Evolutionary conservation across 2,797 vertebrate species (phyloP).

Genomic region (Cryptoprocta ferox): DNA sequence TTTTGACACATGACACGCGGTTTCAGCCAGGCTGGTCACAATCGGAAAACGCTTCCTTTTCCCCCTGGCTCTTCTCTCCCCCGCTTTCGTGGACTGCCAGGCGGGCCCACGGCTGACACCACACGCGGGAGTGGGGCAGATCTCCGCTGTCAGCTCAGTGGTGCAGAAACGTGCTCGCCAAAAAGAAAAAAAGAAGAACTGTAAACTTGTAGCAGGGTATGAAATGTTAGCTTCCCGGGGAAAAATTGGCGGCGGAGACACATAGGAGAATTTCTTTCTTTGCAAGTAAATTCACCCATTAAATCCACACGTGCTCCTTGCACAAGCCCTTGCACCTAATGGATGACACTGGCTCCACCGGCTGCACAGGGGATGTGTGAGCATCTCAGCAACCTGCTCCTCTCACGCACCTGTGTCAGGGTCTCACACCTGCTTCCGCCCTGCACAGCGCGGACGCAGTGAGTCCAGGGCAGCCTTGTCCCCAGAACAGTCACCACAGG

Average conservation of each 20-base stretch:
- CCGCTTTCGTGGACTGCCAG: neutral
- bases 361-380: too few relatives aligned
- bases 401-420: neutral
- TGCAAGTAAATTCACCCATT: neutral
- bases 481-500: rapidly evolving
- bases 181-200: neutral
- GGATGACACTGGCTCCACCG: too few relatives aligned
- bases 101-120: conserved; percentile 31
- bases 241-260: conserved; percentile 28
- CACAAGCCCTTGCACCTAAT: neutral
- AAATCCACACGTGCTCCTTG: neutral
- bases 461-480: neutral
- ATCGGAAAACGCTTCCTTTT: neutral
- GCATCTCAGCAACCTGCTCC: neutral
- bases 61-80: rapidly evolving
- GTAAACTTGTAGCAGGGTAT: conserved; percentile 28
- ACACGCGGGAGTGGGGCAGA: neutral
- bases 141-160: conserved; percentile 55
- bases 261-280: neutral
- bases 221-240: neutral
- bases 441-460: neutral
- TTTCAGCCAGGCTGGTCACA: neutral
- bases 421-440: neutral
- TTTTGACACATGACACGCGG: conserved; percentile 43
- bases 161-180: neutral